Base-by-base conservation (phyloP, 92 coral and sea anemone species). In the Phenganax subtilis region DNA sequence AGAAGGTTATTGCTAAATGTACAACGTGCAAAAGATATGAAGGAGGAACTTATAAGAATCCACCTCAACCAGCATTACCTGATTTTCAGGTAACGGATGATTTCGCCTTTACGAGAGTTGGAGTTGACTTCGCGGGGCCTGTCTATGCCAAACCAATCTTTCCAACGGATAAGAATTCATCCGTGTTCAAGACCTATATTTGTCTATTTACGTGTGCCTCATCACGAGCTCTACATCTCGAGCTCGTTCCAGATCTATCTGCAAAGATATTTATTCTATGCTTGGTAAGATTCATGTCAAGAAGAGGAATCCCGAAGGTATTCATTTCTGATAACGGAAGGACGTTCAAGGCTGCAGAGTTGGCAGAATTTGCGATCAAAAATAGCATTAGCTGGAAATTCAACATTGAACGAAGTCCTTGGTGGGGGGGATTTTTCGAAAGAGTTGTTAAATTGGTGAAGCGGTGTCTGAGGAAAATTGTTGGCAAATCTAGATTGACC, bases 301-400 rank as follows among this genome's bases (percentile, higher is more conserved):
- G 84, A 68, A 72, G 86, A 51, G 90, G 90, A 55, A 63, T 72
- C 52, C 88, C 86, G 31, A 59, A 16, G n/a, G 60, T 81, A 29
- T 68, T 85, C 55, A 71, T 85, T 44, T 85, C 88, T 88, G 90
- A 88, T 69, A 85, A 80, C 52, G 87, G 87, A 56, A 71, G 83
- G 55, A 87, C 89, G 30, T 87, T 87, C 74, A 77, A 71, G 54
- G 71, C 65, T 83, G 51, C 77, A 31, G 77, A 37, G 53, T 69
- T 87, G 55, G 51, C 30, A 67, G 81, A 71, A 14, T 83, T 59
- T 27, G 60, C 74, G 11, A 27, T 51, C 15, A 37, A 51, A 51
- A 27, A 66, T 51, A 25, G 16, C 16, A 66, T 30, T 66, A 8
- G 20, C 31, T 58, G 81, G 70, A 54, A 73, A 57, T 65, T 81